A percentile compares a stretch with the other conserved stretches of the same genome.
phyloP scores from a whole-genome alignment of 2,113 vertebrate species.

The Vombatus ursinus region DNA sequence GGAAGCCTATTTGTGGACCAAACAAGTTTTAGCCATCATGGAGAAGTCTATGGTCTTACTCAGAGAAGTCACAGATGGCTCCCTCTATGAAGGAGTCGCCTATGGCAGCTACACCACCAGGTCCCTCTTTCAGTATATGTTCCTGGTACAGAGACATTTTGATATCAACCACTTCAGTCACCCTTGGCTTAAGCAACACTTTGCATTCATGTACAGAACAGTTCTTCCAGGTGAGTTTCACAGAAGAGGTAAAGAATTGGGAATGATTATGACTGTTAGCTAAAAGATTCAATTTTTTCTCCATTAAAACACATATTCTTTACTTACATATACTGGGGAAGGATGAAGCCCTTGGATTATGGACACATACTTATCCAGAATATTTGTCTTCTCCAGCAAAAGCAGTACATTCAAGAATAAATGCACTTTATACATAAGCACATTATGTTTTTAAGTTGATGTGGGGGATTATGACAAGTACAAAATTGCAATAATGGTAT shows the following conservation, averaged over 20 bases:
- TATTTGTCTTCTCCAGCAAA: slow-evolving; percentile 8
- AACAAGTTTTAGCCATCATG: slow-evolving; percentile 96
- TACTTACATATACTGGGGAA: neutral
- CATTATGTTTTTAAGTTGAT: neutral
- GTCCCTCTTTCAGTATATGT: slow-evolving; percentile 97
- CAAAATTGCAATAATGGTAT: neutral
- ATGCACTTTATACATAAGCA: neutral
- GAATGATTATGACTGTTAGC: neutral
- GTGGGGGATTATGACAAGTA: neutral
- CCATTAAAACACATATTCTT: slow-evolving; percentile 11
- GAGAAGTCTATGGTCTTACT: slow-evolving; percentile 96
- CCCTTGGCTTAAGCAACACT: slow-evolving; percentile 97
- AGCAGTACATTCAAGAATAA: neutral
- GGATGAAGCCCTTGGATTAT: neutral
- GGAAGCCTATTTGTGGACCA: slow-evolving; percentile 98
- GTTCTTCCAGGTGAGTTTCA: slow-evolving; percentile 91
- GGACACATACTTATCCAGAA: neutral
- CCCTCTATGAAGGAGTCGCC: slow-evolving; percentile 97
- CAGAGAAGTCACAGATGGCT: slow-evolving; percentile 94
- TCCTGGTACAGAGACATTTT: slow-evolving; percentile 96
- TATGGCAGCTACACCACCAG: slow-evolving; percentile 98
- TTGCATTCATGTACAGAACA: slow-evolving; percentile 97
- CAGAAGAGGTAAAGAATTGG: neutral
- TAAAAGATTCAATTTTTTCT: neutral
- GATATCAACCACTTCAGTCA: slow-evolving; percentile 94